phyloP scores from a whole-genome alignment of 2,797 vertebrate genomes.

The Loriculus beryllinus region DNA sequence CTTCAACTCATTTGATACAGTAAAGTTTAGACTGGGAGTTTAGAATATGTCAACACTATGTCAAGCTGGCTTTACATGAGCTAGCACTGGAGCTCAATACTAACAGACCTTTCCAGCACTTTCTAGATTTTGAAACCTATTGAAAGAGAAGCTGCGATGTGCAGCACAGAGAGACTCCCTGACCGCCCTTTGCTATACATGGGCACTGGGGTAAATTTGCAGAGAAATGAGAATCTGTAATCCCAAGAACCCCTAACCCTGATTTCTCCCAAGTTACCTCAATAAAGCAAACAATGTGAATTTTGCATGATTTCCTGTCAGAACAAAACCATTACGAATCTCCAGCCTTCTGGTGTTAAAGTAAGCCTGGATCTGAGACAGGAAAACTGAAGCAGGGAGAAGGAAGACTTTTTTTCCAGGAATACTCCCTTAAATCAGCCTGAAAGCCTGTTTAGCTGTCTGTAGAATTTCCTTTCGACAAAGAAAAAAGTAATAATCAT shows the following conservation, averaged over 20 bases:
- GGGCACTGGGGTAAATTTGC: not conserved
- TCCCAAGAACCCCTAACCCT: not conserved
- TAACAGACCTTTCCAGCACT: not conserved
- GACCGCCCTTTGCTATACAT: accelerated
- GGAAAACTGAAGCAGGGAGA: not conserved
- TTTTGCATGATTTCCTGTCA: not conserved
- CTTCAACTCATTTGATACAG: not conserved
- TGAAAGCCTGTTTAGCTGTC: not conserved
- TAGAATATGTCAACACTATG: accelerated
- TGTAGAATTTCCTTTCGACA: conserved; percentile 26
- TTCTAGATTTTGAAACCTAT: not conserved
- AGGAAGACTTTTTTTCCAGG: not conserved
- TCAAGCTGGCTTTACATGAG: not conserved
- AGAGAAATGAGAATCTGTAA: not conserved
- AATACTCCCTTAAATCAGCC: not conserved
- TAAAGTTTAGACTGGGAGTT: not conserved
- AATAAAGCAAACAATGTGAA: not conserved
- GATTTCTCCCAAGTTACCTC: not conserved
- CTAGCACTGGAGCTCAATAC: not conserved
- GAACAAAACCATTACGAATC: not conserved
- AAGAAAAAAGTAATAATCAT: conserved; percentile 46
- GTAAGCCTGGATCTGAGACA: not conserved
- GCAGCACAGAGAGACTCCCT: not conserved
- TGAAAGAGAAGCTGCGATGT: not conserved
- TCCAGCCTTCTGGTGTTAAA: not conserved